Evolutionary conservation across 92 coral and sea anemone genomes (phyloP).

Genomic region (Umimayanthus chanpuru): DNA sequence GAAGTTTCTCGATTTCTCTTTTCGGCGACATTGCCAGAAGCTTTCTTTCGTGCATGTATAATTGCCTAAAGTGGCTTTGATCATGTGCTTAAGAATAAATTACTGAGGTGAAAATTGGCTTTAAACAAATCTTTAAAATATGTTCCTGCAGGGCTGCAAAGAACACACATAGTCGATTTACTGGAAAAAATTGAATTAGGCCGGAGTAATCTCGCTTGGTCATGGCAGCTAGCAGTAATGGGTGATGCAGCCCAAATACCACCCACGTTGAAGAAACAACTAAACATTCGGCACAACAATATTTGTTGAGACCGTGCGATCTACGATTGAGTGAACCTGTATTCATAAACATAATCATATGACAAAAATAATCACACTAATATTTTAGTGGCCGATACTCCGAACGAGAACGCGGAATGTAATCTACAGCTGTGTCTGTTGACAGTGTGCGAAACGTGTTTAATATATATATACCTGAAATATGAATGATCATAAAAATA

Average conservation of each 20-base stretch:
- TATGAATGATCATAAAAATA: background rate
- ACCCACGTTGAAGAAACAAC: background rate
- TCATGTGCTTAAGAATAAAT: constrained; percentile 2
- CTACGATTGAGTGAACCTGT: background rate
- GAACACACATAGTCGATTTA: background rate
- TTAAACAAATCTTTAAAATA: background rate
- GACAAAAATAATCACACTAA: background rate
- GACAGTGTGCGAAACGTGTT: background rate
- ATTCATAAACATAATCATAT: background rate
- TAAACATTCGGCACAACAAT: background rate
- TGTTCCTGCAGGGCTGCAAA: background rate
- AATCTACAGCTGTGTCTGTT: background rate
- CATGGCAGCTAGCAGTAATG: background rate
- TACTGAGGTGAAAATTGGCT: constrained; percentile 13
- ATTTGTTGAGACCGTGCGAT: constrained; percentile 1
- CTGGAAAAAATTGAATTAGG: constrained; percentile 2
- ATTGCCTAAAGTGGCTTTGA: background rate
- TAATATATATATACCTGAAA: background rate
- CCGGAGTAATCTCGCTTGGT: background rate
- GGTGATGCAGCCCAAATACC: background rate
- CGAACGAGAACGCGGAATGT: background rate
- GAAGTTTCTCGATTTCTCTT: constrained; percentile 11
- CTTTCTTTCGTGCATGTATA: background rate
- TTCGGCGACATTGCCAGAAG: background rate
- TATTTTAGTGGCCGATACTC: background rate